Conservation (phyloP, 37 sponge, comb jelly and placozoan genomes). For the Aplysina aerophoba region DNA sequence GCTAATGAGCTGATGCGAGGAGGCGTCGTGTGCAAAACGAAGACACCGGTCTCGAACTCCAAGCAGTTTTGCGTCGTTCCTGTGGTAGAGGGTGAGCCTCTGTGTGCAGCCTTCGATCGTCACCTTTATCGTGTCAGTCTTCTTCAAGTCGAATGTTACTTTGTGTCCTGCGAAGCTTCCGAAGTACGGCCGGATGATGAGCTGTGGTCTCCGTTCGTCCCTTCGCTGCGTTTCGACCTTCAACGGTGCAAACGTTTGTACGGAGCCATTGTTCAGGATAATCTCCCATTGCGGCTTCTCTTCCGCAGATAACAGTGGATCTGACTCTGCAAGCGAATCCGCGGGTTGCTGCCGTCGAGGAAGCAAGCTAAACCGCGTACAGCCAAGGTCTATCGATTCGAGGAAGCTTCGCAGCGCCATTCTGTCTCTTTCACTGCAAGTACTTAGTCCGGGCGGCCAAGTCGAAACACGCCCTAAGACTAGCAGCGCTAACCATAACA, state of each 20-base stretch:
- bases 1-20: conserved; percentile 9
- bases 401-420: no score
- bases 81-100: conserved; percentile 32
- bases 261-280: conserved; percentile 7
- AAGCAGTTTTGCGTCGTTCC: neutral
- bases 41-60: conserved; percentile 57
- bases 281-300: neutral
- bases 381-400: neutral
- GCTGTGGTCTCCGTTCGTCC: neutral
- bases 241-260: conserved; percentile 8
- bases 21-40: conserved; percentile 47
- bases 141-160: conserved; percentile 48
- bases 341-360: neutral
- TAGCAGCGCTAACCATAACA: no score
- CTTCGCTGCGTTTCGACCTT: conserved; percentile 1
- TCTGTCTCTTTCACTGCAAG: no score
- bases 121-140: conserved; percentile 33
- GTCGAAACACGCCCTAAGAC: no score
- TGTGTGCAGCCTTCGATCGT: conserved; percentile 32
- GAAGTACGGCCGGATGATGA: conserved; percentile 60
- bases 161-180: conserved; percentile 64
- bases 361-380: neutral
- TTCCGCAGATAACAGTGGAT: neutral
- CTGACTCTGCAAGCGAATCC: no score
- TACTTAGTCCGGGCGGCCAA: no score